These are phyloP conservation scores for Drosophila sproati DNA, from an alignment of 1,140 invertebrate genomes.

Conservation along the genomic window DNA sequence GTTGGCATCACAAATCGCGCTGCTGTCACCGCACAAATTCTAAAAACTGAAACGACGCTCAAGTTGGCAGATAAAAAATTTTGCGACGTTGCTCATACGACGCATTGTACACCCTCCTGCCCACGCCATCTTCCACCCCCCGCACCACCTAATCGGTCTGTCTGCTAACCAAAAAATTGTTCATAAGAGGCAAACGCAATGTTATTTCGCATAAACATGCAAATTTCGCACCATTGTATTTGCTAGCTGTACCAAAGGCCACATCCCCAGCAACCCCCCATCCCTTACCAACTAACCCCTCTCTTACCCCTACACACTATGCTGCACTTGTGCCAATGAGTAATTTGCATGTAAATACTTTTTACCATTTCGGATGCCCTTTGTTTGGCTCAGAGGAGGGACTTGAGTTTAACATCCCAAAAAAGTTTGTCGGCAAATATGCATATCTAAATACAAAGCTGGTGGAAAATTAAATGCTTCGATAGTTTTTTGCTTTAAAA, in stretches of 20 bases:
- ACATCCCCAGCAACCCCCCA: no score
- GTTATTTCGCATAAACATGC: slow-evolving; percentile 79
- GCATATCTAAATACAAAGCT: not conserved
- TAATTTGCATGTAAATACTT: slow-evolving; percentile 78
- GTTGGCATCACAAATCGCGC: slow-evolving; percentile 45
- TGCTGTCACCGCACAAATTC: slow-evolving; percentile 26
- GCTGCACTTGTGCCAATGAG: slow-evolving; percentile 67
- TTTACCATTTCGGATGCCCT: slow-evolving; percentile 37
- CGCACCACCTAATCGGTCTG: not conserved
- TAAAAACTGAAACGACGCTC: slow-evolving; percentile 15
- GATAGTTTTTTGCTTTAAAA: not conserved
- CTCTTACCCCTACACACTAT: not conserved
- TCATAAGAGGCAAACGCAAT: slow-evolving; percentile 58
- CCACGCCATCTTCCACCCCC: not conserved
- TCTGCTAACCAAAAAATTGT: slow-evolving; percentile 52
- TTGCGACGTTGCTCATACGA: slow-evolving; percentile 47
- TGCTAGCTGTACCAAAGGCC: slow-evolving; percentile 10
- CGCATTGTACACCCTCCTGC: slow-evolving; percentile 7
- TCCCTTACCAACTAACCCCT: no score
- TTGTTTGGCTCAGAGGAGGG: slow-evolving; percentile 18
- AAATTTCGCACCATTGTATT: slow-evolving; percentile 67
- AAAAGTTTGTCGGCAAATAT: not conserved
- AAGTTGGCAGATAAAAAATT: slow-evolving; percentile 32
- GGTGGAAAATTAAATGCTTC: not conserved
- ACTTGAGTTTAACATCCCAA: not conserved